These are phyloP conservation scores for Cryptus armator DNA, from an alignment of 2,888 invertebrate species.

Conservation along the genomic window DNA sequence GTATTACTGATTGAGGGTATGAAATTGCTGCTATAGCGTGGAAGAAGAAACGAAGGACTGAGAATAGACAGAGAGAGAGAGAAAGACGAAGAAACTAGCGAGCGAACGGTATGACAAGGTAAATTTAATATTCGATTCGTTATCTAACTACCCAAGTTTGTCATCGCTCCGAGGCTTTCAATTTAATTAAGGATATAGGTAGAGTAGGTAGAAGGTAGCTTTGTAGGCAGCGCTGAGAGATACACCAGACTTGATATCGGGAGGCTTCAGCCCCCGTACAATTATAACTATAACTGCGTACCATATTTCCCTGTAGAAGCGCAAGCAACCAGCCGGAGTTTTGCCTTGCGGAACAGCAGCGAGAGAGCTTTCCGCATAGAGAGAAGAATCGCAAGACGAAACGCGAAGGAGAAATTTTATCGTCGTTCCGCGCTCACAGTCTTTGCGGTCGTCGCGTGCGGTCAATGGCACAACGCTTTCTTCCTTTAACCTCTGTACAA, in stretches of 20 bases:
- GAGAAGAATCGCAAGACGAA: conserved; percentile 36
- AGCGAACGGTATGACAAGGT: conserved; percentile 66
- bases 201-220: conserved; percentile 25
- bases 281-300: neutral
- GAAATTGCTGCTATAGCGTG: neutral
- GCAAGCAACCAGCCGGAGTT: conserved; percentile 5
- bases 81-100: conserved; percentile 60
- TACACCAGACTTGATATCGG: conserved; percentile 4
- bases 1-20: conserved; percentile 2
- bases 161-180: conserved; percentile 64
- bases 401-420: conserved; percentile 57
- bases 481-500: conserved; percentile 55
- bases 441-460: conserved; percentile 64
- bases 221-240: neutral
- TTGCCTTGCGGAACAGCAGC: conserved; percentile 24
- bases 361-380: conserved; percentile 35
- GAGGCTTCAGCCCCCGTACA: neutral
- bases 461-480: conserved; percentile 75
- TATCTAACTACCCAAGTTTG: conserved; percentile 65
- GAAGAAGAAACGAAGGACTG: neutral
- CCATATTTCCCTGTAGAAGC: conserved; percentile 30
- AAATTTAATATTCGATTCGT: conserved; percentile 74
- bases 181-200: conserved; percentile 67
- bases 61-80: conserved; percentile 13
- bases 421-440: conserved; percentile 21